Evolutionary conservation across 2,797 vertebrate genomes (phyloP).

Genomic region (Falco peregrinus): DNA sequence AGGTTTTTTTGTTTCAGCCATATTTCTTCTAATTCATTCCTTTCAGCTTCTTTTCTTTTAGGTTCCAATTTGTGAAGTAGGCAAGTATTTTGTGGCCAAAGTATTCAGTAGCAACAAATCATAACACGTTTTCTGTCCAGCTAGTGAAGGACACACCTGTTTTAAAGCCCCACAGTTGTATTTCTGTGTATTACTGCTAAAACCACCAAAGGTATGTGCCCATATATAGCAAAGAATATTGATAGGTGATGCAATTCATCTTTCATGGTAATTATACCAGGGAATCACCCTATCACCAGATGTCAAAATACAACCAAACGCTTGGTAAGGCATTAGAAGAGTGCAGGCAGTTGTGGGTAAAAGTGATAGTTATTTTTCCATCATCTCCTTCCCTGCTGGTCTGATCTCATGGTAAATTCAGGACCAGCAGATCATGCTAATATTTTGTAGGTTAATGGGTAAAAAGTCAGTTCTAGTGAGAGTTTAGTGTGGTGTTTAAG

Average conservation of each 20-base stretch:
- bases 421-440: neutral
- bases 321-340: neutral
- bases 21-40: neutral
- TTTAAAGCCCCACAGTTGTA: neutral
- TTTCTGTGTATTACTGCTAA: neutral
- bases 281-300: neutral
- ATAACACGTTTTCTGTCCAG: neutral
- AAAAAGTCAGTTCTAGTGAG: neutral
- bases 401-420: neutral
- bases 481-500: neutral
- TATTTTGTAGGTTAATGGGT: neutral
- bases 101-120: neutral
- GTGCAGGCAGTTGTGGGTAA: neutral
- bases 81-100: neutral
- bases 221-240: neutral
- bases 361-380: neutral
- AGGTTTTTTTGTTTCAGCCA: neutral
- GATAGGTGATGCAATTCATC: neutral
- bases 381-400: neutral
- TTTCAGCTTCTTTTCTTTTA: neutral
- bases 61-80: neutral
- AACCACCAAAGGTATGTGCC: neutral
- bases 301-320: neutral
- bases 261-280: neutral
- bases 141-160: neutral